These are phyloP conservation scores for Abramis brama DNA, from an alignment of 2,113 vertebrate genomes.

Conservation along the genomic window DNA sequence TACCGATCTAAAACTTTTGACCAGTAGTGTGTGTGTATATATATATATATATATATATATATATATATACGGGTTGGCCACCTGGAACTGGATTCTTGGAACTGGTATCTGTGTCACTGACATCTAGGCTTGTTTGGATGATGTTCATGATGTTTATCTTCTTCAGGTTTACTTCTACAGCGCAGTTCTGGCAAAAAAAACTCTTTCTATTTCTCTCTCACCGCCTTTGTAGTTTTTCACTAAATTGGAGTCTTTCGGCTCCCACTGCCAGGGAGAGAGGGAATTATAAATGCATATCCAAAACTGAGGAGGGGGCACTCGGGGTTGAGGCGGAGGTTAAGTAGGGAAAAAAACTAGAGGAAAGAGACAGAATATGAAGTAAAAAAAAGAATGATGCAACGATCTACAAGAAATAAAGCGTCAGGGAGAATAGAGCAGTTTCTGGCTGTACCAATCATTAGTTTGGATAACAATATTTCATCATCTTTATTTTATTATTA, in stretches of 20 bases:
- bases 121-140: slow-evolving; percentile 31
- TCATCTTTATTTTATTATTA: too few relatives aligned
- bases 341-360: not conserved
- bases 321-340: too few relatives aligned
- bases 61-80: not conserved
- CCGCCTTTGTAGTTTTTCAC: slow-evolving; percentile 12
- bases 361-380: not conserved
- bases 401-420: not conserved
- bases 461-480: not conserved
- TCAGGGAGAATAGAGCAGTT: not conserved
- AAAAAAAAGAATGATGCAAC: not conserved
- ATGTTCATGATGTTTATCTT: slow-evolving; percentile 37
- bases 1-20: too few relatives aligned
- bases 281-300: not conserved
- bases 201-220: not conserved
- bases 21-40: too few relatives aligned
- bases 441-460: not conserved
- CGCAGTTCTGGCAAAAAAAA: slow-evolving; percentile 7
- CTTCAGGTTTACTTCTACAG: slow-evolving; percentile 35
- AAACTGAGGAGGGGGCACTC: not conserved
- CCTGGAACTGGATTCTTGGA: slow-evolving; percentile 34
- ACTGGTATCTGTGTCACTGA: slow-evolving; percentile 28
- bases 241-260: slow-evolving; percentile 5
- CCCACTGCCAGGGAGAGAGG: not conserved
- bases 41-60: not conserved